Percentiles rank a stretch among this genome's conserved stretches.
Evolutionary conservation across 2,797 vertebrate genomes (phyloP).

Genomic region (Salmo trutta): DNA sequence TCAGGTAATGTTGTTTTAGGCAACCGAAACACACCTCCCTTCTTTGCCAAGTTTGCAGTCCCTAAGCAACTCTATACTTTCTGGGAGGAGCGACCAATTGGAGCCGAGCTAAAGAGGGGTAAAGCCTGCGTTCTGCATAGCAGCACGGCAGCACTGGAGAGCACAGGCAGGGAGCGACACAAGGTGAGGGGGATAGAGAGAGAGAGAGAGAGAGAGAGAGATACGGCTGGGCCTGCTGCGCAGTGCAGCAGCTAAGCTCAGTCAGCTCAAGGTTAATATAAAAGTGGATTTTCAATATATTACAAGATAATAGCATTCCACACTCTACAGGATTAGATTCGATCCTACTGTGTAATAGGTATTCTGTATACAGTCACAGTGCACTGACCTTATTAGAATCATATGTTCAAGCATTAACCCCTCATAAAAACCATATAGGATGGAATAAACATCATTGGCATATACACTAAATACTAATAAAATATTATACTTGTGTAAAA

Average conservation of each 20-base stretch:
- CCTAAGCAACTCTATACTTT: constrained; percentile 30
- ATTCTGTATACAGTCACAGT: neutral
- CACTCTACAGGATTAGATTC: neutral
- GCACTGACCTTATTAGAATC: neutral
- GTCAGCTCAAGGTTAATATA: constrained; percentile 20
- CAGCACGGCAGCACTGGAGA: constrained; percentile 41
- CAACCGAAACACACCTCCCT: constrained; percentile 15
- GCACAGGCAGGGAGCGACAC: constrained; percentile 19
- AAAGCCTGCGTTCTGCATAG: constrained; percentile 55
- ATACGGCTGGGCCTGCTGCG: no score
- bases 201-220: neutral
- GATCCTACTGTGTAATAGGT: neutral
- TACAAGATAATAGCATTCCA: neutral
- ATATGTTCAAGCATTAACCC: neutral
- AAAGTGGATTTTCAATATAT: neutral
- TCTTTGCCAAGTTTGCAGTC: constrained; percentile 41
- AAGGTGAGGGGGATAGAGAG: neutral
- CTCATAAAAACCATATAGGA: neutral
- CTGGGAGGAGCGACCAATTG: constrained; percentile 62
- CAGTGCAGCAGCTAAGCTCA: constrained; percentile 3
- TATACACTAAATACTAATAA: neutral
- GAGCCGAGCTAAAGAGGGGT: constrained; percentile 24
- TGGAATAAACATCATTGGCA: neutral
- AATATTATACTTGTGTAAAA: neutral
- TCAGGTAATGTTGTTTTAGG: constrained; percentile 29